phyloP scores from a whole-genome alignment of 2,797 vertebrate species.

The Lacerta viridis region DNA sequence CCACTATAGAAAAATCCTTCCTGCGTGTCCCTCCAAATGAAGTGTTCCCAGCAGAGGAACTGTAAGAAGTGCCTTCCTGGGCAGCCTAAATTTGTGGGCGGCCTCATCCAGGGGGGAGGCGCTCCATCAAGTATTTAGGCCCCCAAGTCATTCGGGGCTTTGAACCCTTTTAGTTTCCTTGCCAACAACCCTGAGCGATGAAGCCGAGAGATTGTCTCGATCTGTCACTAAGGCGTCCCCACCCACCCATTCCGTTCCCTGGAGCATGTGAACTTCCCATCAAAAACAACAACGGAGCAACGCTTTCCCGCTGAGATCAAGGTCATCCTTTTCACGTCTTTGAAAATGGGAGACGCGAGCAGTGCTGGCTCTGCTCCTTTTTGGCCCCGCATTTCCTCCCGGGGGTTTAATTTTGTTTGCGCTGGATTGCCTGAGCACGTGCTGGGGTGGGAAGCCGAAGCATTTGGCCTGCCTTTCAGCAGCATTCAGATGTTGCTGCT shows the following conservation, averaged over 20 bases:
- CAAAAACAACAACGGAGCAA: background rate
- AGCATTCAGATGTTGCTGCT: too few relatives aligned
- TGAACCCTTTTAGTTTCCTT: background rate
- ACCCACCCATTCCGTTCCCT: background rate
- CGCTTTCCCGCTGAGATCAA: background rate
- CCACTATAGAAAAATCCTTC: too few relatives aligned
- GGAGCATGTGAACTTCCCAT: background rate
- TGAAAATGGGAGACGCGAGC: background rate
- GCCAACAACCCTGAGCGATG: background rate
- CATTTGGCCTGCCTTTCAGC: background rate
- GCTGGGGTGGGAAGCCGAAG: too few relatives aligned
- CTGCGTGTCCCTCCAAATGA: too few relatives aligned
- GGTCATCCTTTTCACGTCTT: background rate
- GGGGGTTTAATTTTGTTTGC: background rate
- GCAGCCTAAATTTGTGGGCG: too few relatives aligned
- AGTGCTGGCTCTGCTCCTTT: background rate
- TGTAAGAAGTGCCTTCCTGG: too few relatives aligned
- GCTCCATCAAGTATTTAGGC: too few relatives aligned
- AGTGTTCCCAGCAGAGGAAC: too few relatives aligned
- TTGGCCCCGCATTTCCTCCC: background rate
- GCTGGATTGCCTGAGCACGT: too few relatives aligned
- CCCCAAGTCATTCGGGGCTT: too few relatives aligned
- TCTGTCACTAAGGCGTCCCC: background rate
- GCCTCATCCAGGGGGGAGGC: too few relatives aligned
- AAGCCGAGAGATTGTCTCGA: background rate